Evolutionary conservation across 2,888 invertebrate species (phyloP), one percentile per base, ranked within the genome.

Genomic region (Mechanitis mazaeus): DNA sequence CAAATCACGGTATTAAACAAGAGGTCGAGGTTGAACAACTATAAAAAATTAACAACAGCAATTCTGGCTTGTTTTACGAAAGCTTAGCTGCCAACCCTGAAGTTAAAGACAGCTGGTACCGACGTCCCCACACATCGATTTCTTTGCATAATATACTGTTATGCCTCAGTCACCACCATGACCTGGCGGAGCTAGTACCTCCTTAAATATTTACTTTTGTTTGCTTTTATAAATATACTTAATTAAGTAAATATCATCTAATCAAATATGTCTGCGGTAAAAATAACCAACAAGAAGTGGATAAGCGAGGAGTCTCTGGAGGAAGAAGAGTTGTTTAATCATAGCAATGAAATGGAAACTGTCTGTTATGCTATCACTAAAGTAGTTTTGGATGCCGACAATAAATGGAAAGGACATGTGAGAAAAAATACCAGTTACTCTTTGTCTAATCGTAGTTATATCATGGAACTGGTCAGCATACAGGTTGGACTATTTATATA

Each of bases 221-320:
- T 56, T 57, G 38, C 54, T 46, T 47, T 61, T 58, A 35, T n/a
- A 28, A 47, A 60, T 42, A 45, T 54, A 46, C 33, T 59, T 42
- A 42, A 45, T 20, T 20, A 1, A 20, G 20, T 20, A 20, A 20
- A 20, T 20, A 20, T 20, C 20, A 20, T 20, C 20, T 20, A 20
- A 45, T 38, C 56, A 54, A 63, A 60, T 38, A 58, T 85, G 83
- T 73, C 76, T 59, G 69, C 81, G 46, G 74, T 72, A 65, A 85
- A 81, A 77, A 73, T 81, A 59, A 74, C 77, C 42, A 79, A 76
- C 66, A 87, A 83, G 66, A 87, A 86, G 81, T 92, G 92, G 92
- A 83, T 93, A 33, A 92, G 91, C 67, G 81, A 90, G 57, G 91
- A 92, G 73, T 84, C 84, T 1, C 75, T 79, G 1, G 91, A 92